A percentile compares a stretch with the other conserved stretches of the same genome.
Evolutionary conservation across 2,888 invertebrate genomes (phyloP).

Genomic region (Metalampra italica): DNA sequence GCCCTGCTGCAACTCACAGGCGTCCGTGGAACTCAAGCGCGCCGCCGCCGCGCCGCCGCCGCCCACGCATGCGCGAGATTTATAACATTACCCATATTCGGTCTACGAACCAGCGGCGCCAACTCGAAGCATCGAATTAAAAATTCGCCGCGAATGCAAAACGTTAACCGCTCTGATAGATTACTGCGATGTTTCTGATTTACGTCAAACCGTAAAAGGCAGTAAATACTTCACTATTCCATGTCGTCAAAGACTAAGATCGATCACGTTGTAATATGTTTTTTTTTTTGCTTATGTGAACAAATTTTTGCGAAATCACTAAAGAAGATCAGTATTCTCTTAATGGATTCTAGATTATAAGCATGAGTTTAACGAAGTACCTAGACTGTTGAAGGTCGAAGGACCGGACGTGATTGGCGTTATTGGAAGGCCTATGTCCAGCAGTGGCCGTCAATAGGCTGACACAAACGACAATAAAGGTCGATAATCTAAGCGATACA

Average conservation of each 20-base stretch:
- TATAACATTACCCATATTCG: slow-evolving; percentile 77
- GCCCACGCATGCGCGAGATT: slow-evolving; percentile 60
- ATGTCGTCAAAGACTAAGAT: slow-evolving; percentile 6
- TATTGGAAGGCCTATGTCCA: too few relatives aligned
- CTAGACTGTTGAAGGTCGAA: too few relatives aligned
- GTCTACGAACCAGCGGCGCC: slow-evolving; percentile 72
- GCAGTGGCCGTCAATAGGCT: too few relatives aligned
- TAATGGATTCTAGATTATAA: too few relatives aligned
- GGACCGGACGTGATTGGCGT: too few relatives aligned
- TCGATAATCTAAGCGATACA: too few relatives aligned
- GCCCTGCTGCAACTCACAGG: slow-evolving; percentile 2
- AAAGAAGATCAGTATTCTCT: too few relatives aligned
- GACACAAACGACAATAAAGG: too few relatives aligned
- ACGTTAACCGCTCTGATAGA: slow-evolving; percentile 64
- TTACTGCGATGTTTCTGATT: slow-evolving; percentile 60
- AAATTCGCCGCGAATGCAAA: slow-evolving; percentile 63
- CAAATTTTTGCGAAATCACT: not conserved
- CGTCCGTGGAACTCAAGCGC: slow-evolving; percentile 35
- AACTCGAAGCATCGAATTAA: slow-evolving; percentile 75
- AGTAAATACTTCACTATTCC: slow-evolving; percentile 30
- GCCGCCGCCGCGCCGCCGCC: slow-evolving; percentile 20
- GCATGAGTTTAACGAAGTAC: too few relatives aligned
- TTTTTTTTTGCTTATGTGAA: not conserved
- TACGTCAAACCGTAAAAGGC: slow-evolving; percentile 49
- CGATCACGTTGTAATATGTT: slow-evolving; percentile 5